Evolutionary conservation across 2,888 invertebrate genomes (phyloP).

Genomic region (Argyra leucocephala): DNA sequence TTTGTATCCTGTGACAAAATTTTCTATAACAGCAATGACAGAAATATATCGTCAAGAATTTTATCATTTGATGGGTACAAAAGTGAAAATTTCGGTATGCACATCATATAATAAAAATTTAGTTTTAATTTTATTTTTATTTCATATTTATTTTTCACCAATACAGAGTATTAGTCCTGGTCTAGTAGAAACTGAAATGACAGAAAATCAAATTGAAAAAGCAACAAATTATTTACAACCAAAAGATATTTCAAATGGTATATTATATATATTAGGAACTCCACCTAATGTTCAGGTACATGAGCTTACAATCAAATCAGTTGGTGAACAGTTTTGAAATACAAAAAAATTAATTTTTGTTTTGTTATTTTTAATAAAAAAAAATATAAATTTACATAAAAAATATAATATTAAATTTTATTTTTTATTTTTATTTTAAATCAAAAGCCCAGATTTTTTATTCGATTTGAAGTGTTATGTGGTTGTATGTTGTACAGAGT

Average conservation of each 20-base stretch:
- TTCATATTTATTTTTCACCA: not conserved
- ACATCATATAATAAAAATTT: too few species aligned
- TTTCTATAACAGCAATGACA: slow-evolving; percentile 37
- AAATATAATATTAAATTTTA: too few species aligned
- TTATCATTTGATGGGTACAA: slow-evolving; percentile 31
- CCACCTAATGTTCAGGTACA: slow-evolving; percentile 35
- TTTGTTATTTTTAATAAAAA: not conserved
- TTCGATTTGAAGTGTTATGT: too few species aligned
- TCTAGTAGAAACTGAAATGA: slow-evolving; percentile 37
- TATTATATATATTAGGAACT: slow-evolving; percentile 34
- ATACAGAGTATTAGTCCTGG: slow-evolving; percentile 37
- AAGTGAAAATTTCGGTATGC: slow-evolving; percentile 39
- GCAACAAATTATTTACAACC: slow-evolving; percentile 18
- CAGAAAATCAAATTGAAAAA: slow-evolving; percentile 25
- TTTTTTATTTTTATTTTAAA: too few species aligned
- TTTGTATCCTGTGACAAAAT: slow-evolving; percentile 36
- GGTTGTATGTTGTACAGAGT: too few species aligned
- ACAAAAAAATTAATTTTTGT: too few species aligned
- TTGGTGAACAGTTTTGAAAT: slow-evolving; percentile 30
- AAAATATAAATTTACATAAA: too few species aligned
- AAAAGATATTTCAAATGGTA: slow-evolving; percentile 38
- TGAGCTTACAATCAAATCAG: slow-evolving; percentile 33
- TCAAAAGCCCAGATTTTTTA: too few species aligned
- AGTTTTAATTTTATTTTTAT: too few species aligned
- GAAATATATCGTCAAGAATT: slow-evolving; percentile 40